Conservation (phyloP, 92 coral and sea anemone species). For the Phymanthus crucifer region DNA sequence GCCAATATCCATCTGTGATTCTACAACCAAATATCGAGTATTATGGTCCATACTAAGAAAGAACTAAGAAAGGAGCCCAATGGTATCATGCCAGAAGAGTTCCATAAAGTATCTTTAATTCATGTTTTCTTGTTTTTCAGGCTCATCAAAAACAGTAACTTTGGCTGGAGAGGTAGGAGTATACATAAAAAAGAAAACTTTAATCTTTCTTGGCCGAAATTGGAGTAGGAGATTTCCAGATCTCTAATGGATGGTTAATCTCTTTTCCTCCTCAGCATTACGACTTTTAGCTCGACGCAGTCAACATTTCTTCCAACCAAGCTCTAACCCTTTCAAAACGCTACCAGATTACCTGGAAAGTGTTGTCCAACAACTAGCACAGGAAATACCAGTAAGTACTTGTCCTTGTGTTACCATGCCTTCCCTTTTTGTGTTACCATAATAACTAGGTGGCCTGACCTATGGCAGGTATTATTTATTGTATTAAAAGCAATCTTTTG, state of each 20-base stretch:
- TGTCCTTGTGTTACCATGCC: background rate
- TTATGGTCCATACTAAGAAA: background rate
- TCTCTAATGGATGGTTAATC: background rate
- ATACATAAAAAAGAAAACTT: background rate
- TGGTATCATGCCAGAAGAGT: background rate
- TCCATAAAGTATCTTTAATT: background rate
- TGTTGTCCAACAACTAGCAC: conserved; percentile 80
- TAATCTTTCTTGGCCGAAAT: no score
- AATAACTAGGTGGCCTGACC: background rate
- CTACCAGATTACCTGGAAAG: conserved; percentile 90
- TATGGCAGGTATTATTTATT: background rate
- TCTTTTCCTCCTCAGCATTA: conserved; percentile 55
- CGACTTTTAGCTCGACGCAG: conserved; percentile 95
- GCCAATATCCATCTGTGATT: background rate
- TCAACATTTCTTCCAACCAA: conserved; percentile 97
- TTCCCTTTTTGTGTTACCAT: background rate
- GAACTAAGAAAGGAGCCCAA: no score
- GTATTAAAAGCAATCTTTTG: background rate
- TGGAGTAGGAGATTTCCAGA: no score
- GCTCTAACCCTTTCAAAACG: conserved; percentile 93
- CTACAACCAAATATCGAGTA: no score
- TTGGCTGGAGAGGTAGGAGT: conserved; percentile 91
- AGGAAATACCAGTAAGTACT: conserved; percentile 66
- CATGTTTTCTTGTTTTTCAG: conserved; percentile 44
- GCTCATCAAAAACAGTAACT: conserved; percentile 82